Evolutionary conservation across 1,140 invertebrate genomes (phyloP).

Genomic region (Plectrocnemia conspersa): DNA sequence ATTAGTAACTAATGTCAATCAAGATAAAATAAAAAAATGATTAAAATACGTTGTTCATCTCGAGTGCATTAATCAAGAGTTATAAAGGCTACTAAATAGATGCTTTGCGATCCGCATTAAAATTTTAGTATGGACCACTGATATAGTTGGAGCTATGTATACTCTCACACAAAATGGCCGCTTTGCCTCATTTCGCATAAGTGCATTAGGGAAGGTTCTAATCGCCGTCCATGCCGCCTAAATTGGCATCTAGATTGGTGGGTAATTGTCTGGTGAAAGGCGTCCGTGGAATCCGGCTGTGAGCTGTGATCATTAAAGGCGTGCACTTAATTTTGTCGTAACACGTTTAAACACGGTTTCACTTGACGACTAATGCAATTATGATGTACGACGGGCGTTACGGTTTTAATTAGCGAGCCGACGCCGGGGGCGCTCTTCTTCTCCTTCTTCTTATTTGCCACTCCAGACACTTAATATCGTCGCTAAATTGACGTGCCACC

Average conservation of each 20-base stretch:
- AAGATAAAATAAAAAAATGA: no score
- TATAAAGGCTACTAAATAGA: no score
- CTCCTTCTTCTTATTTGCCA: neutral
- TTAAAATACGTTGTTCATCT: no score
- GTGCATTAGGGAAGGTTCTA: no score
- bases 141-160: no score
- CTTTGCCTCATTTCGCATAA: no score
- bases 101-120: no score
- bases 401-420: slow-evolving; percentile 19
- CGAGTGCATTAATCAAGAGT: no score
- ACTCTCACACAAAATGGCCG: no score
- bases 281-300: neutral
- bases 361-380: slow-evolving; percentile 28
- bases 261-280: slow-evolving; percentile 5
- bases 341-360: slow-evolving; percentile 23
- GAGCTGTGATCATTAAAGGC: slow-evolving; percentile 16
- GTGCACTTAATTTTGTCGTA: slow-evolving; percentile 25
- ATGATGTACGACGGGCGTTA: slow-evolving; percentile 21
- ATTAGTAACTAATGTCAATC: no score
- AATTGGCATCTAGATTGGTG: slow-evolving; percentile 15
- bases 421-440: neutral
- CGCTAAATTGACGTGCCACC: neutral
- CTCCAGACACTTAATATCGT: slow-evolving; percentile 1
- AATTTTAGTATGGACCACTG: no score
- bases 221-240: no score